phyloP scores from a whole-genome alignment of 1,140 invertebrate genomes.

The Carposina sasakii region DNA sequence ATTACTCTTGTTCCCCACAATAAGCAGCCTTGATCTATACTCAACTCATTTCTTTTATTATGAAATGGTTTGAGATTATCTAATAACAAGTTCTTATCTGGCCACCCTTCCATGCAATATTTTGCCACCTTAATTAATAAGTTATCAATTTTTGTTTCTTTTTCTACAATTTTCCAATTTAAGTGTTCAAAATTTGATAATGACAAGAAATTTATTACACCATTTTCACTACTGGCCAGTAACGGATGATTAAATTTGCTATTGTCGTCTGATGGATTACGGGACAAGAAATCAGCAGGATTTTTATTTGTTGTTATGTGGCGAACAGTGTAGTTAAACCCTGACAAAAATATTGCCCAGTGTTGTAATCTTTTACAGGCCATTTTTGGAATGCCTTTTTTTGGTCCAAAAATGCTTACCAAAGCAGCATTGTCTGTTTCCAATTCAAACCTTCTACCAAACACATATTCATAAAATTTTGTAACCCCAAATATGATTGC shows the following conservation, averaged over 20 bases:
- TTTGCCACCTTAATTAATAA: conserved; percentile 10
- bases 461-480: conserved; percentile 22
- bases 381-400: conserved; percentile 30
- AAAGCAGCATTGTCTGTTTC: conserved; percentile 31
- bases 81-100: conserved; percentile 15
- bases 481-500: conserved; percentile 27
- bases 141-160: conserved; percentile 20
- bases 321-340: conserved; percentile 22
- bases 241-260: no score
- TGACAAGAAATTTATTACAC: no score
- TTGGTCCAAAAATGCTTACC: conserved; percentile 25
- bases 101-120: conserved; percentile 23
- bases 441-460: conserved; percentile 14
- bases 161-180: conserved; percentile 14
- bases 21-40: conserved; percentile 21
- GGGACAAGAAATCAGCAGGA: conserved; percentile 21
- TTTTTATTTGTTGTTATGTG: conserved; percentile 23
- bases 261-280: no score
- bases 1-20: conserved; percentile 26
- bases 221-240: no score
- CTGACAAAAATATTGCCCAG: conserved; percentile 28
- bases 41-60: conserved; percentile 19
- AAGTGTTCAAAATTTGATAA: conserved; percentile 16
- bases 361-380: conserved; percentile 26
- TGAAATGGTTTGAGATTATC: conserved; percentile 16